phyloP scores from a whole-genome alignment of 2,113 vertebrate genomes.

The Centrocercus urophasianus region DNA sequence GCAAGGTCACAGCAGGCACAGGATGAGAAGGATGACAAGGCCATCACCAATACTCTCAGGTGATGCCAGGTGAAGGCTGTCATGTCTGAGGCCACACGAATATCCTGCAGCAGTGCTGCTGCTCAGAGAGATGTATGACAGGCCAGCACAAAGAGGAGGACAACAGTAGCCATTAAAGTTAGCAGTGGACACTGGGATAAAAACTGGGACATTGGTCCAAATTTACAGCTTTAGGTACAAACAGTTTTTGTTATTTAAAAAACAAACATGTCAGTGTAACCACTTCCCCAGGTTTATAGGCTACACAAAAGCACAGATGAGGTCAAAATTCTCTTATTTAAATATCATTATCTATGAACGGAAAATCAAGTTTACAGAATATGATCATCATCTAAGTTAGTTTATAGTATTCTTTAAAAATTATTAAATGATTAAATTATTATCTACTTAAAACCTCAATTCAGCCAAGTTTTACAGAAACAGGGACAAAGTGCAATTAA shows the following conservation, averaged over 20 bases:
- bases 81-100: not conserved
- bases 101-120: not conserved
- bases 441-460: not conserved
- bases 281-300: not conserved
- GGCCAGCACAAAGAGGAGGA: accelerated
- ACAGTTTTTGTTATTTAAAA: not conserved
- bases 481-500: not conserved
- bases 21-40: not conserved
- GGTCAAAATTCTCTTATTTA: not conserved
- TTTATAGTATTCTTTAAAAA: not conserved
- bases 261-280: not conserved
- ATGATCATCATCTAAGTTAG: not conserved
- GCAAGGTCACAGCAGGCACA: not conserved
- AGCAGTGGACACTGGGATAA: not conserved
- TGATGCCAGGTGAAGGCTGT: not conserved
- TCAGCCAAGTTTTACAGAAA: not conserved
- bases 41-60: not conserved
- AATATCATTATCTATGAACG: not conserved
- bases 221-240: not conserved
- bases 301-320: not conserved
- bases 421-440: not conserved
- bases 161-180: not conserved
- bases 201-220: too few relatives aligned
- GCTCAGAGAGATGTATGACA: not conserved
- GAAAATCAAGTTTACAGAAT: not conserved